A percentile compares a stretch with the other conserved stretches of the same genome.
phyloP scores from a whole-genome alignment of 1,140 invertebrate genomes.

The Macrobrachium nipponense region DNA sequence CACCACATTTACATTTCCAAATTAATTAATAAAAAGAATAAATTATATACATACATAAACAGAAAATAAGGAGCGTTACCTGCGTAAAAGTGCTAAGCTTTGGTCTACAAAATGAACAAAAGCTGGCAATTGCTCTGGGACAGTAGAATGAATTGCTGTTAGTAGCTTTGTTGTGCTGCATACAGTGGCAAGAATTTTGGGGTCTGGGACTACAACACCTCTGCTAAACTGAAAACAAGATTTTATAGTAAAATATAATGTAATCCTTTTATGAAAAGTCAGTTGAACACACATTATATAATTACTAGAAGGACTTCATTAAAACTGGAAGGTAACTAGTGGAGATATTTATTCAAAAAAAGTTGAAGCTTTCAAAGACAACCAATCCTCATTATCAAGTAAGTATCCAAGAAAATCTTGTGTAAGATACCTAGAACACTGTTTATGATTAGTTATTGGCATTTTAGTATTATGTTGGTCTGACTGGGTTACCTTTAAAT shows the following conservation, averaged over 20 bases:
- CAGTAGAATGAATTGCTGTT: conserved; percentile 11
- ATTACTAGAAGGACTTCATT: too few species aligned
- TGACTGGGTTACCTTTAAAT: too few species aligned
- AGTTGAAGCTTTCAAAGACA: too few species aligned
- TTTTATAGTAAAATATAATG: not conserved
- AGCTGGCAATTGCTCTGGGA: conserved; percentile 29
- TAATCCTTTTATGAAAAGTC: not conserved
- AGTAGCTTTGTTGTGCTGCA: conserved; percentile 23
- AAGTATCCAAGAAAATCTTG: too few species aligned
- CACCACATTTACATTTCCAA: too few species aligned
- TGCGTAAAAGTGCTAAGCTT: conserved; percentile 14
- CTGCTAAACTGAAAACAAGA: conserved; percentile 29
- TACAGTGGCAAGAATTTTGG: conserved; percentile 24
- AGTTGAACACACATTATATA: not conserved
- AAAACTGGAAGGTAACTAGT: too few species aligned
- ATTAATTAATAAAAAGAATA: not conserved
- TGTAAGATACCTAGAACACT: too few species aligned
- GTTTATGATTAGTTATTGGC: too few species aligned
- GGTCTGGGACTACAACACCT: conserved; percentile 32
- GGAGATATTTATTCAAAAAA: too few species aligned
- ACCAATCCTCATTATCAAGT: too few species aligned
- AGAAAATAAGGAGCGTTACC: not conserved
- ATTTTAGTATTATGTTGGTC: too few species aligned
- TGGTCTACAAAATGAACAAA: conserved; percentile 30
- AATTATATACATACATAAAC: not conserved